Conservation (phyloP, 2,888 invertebrate species). For the Tinea semifulvella region DNA sequence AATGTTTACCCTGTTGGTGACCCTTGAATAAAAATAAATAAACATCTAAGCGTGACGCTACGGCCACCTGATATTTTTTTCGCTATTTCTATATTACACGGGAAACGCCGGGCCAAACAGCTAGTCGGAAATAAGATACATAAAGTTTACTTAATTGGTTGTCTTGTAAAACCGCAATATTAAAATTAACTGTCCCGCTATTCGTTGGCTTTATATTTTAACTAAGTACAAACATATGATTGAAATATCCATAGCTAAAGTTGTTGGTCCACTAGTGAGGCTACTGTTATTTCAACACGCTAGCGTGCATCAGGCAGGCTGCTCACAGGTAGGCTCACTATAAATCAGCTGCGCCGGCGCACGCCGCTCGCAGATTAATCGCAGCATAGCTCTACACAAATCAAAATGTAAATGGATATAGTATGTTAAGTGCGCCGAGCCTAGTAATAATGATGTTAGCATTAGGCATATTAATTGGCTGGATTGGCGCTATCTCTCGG, state of each 20-base stretch:
- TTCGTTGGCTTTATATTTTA: neutral
- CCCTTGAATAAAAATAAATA: too few relatives aligned
- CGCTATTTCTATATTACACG: too few relatives aligned
- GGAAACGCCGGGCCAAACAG: too few relatives aligned
- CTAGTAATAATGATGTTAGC: slow-evolving; percentile 67
- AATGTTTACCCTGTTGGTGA: too few relatives aligned
- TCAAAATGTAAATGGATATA: slow-evolving; percentile 66
- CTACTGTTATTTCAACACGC: slow-evolving; percentile 14
- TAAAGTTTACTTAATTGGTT: neutral
- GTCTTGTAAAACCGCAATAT: slow-evolving; percentile 2
- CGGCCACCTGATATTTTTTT: too few relatives aligned
- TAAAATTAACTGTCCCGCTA: slow-evolving; percentile 5
- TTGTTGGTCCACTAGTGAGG: slow-evolving; percentile 9
- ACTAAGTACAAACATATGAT: slow-evolving; percentile 1
- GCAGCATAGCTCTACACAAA: slow-evolving; percentile 58
- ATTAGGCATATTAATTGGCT: slow-evolving; percentile 66
- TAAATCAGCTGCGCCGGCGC: slow-evolving; percentile 53
- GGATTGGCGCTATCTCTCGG: slow-evolving; percentile 53
- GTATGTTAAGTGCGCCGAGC: slow-evolving; percentile 61
- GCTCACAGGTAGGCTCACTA: slow-evolving; percentile 19
- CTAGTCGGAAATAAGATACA: too few relatives aligned
- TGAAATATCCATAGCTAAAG: slow-evolving; percentile 6
- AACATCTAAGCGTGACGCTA: too few relatives aligned
- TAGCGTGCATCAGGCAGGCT: slow-evolving; percentile 11
- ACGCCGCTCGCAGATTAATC: slow-evolving; percentile 57